phyloP scores from a whole-genome alignment of 92 coral and sea anemone species.

The Bergia sp. region DNA sequence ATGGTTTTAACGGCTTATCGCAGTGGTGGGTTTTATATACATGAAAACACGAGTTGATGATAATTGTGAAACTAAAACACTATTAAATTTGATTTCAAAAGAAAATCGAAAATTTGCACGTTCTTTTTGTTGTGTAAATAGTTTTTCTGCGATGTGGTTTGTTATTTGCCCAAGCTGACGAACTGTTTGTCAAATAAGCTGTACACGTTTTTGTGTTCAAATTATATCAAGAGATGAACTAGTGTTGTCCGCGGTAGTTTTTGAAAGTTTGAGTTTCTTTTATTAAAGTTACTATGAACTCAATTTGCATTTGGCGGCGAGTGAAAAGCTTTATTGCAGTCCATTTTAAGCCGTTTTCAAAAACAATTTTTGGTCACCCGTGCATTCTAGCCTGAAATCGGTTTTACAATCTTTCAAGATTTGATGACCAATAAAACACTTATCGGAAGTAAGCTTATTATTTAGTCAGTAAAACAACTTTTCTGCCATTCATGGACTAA shows the following conservation, averaged over 20 bases:
- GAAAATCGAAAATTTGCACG: background rate
- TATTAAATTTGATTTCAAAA: conserved; percentile 2
- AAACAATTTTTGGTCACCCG: conserved; percentile 13
- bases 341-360: background rate
- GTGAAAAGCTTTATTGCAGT: background rate
- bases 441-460: background rate
- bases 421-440: conserved; percentile 27
- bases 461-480: background rate
- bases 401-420: background rate
- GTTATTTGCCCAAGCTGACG: conserved; percentile 28
- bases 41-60: background rate
- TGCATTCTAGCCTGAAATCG: background rate
- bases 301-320: background rate
- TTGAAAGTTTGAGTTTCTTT: background rate
- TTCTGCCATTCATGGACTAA: background rate
- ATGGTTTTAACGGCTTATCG: background rate
- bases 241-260: background rate
- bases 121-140: conserved; percentile 26
- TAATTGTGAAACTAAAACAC: background rate
- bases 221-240: background rate
- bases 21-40: background rate
- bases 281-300: background rate
- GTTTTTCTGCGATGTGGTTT: conserved; percentile 28
- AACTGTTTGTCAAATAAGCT: background rate
- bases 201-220: background rate